Evolutionary conservation across 2,888 invertebrate species (phyloP), one percentile per base, ranked within the genome.

Genomic region (Xanthorhoe designata): DNA sequence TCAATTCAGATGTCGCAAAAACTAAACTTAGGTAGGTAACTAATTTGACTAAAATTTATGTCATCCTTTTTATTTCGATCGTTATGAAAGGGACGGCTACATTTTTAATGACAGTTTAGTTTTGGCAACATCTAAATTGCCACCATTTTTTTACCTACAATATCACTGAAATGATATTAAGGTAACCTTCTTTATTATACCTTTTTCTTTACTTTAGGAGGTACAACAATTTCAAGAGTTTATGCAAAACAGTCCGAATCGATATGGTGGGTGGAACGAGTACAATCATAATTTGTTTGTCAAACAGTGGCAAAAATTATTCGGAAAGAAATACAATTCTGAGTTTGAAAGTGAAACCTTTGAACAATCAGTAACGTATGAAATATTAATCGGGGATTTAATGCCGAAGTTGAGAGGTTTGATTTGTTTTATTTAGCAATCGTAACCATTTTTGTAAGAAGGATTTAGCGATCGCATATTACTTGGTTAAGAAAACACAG

Each of bases 231-330:
- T 94, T 78, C 92, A 94, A 85, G 92, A 94, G 42, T 95, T 94
- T 75, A 78, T 95, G 73, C 82, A 79, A 61, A 84, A 81, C 58
- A 94, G 85, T 72, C 86, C 87, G 35, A 94, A 94, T 32, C 93
- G 94, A 49, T 92, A 92, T 64, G 94, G 94, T 60, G 94, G 95
- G 15, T 95, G 95, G 95, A 84, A 88, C 64, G 88, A 90, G 75
- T 94, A 94, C 64, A 93, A 94, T 71, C 95, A 95, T 76, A 91
- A 91, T 55, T 81, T 94, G 65, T 95, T 95, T 80, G 75, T 92
- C 52, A 92, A 91, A 66, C 73, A 78, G 60, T 92, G 92, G 91
- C 79, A 82, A 55, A 91, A 90, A 75, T 71, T 85, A 80, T 82
- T 85, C 68, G 66, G 68, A 38, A 63, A 69, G 10, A 68, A 70